These are phyloP conservation scores for Eueides isabella DNA, from an alignment of 1,140 invertebrate genomes.

Conservation along the genomic window DNA sequence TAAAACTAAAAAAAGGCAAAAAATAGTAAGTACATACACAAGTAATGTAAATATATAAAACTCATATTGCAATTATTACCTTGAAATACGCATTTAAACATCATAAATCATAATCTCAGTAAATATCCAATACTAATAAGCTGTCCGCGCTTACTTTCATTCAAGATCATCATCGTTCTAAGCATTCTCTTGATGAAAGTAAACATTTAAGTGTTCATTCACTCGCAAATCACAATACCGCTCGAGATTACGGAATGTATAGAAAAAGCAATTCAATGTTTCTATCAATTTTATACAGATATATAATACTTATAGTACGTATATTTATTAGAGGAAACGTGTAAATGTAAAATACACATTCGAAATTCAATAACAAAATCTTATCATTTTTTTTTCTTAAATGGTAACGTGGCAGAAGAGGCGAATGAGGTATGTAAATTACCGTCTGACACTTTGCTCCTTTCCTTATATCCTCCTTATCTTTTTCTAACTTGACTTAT, in stretches of 20 bases:
- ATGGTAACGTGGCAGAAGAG: no score
- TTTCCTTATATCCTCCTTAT: no score
- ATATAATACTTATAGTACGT: background rate
- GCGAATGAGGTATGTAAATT: no score
- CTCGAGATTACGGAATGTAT: background rate
- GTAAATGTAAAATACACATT: no score
- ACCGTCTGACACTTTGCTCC: no score
- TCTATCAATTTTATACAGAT: background rate
- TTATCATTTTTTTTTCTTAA: no score
- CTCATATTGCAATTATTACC: background rate
- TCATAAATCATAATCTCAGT: background rate
- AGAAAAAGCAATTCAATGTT: background rate
- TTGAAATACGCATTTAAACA: background rate
- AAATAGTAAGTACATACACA: background rate
- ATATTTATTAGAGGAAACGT: background rate
- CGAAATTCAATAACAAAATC: no score
- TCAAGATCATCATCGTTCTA: background rate
- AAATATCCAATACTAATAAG: conserved; percentile 13
- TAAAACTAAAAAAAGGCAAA: background rate
- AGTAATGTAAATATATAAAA: background rate
- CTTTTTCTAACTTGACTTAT: no score
- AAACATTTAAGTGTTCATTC: conserved; percentile 13
- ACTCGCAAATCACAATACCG: background rate
- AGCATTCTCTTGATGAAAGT: conserved; percentile 10
- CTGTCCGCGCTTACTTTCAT: background rate